Base-by-base conservation (phyloP, 2,797 vertebrate genomes). In the Cryptoblepharus egeriae region DNA sequence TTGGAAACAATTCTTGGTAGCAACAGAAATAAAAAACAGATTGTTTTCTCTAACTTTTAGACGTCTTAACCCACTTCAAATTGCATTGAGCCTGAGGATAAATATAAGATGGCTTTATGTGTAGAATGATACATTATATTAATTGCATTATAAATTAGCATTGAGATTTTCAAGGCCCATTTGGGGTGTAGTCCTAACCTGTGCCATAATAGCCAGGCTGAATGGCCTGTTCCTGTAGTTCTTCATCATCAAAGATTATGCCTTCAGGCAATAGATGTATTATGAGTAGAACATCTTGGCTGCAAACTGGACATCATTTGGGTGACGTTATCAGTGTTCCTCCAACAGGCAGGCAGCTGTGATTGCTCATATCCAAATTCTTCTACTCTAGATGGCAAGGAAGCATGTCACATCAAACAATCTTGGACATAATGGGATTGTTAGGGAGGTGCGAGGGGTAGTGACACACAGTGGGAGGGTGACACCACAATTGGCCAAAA, bases 41-140 rank as follows among this genome's bases (percentile, higher is more conserved):
- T 49, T 79, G 64, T 35, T 73, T 32, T 32, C 71, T 88, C 87
- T 88, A 77, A 83, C 79, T 79, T 83, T 83, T 89, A 88, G 77
- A 79, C 91, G 13, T 65, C 13, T 22, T 81, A 92, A 72, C 61
- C 79, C 35, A 0, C 88, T 88, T 88, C 80, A 80, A 87, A 94
- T 93, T 91, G 90, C 81, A 92, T 74, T 92, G 92, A 93, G 83
- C 87, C 79, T 78, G 72, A 69, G 85, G 80, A 89, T 90, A 81
- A 74, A 79, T 35, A 12, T 85, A 87, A 92, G 79, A 79, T 85
- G 89, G 88, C 81, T 80, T 85, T 81, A 35, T 82, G 68, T 91
- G 94, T 90, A 87, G 61, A 78, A 90, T 90, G 85, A 32, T 22
- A 75, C 28, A 85, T 79, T 74, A 90, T 79, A 67, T 79, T 88